phyloP scores from a whole-genome alignment of 2,113 vertebrate species.

The Urocynchramus pylzowi region DNA sequence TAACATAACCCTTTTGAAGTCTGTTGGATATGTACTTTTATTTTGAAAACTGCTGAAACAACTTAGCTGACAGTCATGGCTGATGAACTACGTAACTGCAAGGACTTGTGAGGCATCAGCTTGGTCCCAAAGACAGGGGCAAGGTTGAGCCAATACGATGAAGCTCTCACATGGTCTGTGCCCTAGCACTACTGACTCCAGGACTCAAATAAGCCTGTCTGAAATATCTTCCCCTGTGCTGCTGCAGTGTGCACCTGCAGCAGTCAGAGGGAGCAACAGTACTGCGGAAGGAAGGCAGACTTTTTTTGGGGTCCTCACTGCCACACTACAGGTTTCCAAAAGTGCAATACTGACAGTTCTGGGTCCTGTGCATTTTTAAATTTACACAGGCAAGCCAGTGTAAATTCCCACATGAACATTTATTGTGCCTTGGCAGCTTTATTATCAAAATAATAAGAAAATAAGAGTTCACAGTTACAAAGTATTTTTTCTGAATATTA shows the following conservation, averaged over 20 bases:
- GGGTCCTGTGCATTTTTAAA: not conserved
- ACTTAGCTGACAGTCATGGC: not conserved
- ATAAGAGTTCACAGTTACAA: not conserved
- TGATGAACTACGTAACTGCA: not conserved
- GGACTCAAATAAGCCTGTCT: not conserved
- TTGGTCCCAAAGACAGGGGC: not conserved
- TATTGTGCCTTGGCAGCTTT: not conserved
- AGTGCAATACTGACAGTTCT: not conserved
- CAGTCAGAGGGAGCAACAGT: not conserved
- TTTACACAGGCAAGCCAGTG: not conserved
- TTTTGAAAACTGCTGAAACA: not conserved
- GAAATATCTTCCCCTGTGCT: not conserved
- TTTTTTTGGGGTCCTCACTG: not conserved
- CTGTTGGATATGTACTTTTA: not conserved
- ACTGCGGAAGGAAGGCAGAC: not conserved
- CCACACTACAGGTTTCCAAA: not conserved
- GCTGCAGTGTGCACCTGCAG: not conserved
- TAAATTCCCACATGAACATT: fast-evolving
- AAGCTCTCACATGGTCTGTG: not conserved
- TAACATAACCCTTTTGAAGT: not conserved
- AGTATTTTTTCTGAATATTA: not conserved
- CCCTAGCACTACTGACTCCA: not conserved
- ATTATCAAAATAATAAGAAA: not conserved
- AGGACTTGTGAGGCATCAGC: not conserved
- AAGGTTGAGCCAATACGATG: not conserved